phyloP scores from a whole-genome alignment of 2,113 vertebrate genomes.

The Apus apus region DNA sequence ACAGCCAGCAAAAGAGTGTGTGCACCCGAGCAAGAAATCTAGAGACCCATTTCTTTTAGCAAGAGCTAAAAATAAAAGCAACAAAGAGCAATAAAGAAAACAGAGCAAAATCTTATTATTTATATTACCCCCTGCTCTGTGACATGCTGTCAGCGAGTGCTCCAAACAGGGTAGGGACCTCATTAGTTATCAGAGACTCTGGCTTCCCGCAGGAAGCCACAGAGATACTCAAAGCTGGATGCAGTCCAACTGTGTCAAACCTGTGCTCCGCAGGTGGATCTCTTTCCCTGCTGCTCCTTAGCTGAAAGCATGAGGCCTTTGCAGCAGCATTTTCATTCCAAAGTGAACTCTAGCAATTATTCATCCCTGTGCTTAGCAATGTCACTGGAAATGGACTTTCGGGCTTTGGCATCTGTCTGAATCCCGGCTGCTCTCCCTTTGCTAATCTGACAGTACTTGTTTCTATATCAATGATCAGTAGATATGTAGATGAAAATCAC shows the following conservation, averaged over 20 bases:
- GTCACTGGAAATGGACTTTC: not conserved
- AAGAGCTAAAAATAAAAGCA: slow-evolving; percentile 73
- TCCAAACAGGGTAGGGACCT: not conserved
- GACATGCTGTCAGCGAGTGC: slow-evolving; percentile 28
- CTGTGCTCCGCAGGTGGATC: slow-evolving; percentile 43
- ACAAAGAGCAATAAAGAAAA: slow-evolving; percentile 59
- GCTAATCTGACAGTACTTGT: not conserved
- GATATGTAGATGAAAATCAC: not conserved
- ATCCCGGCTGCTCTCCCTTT: not conserved
- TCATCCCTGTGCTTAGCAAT: not conserved
- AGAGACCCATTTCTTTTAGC: slow-evolving; percentile 20
- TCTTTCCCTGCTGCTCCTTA: not conserved
- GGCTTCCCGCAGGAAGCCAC: not conserved
- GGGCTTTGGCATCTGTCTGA: not conserved
- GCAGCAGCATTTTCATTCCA: not conserved
- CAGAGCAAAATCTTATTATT: slow-evolving; percentile 69
- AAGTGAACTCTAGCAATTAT: not conserved
- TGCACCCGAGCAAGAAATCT: slow-evolving; percentile 51
- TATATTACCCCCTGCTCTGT: slow-evolving; percentile 52
- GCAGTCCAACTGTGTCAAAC: slow-evolving; percentile 54
- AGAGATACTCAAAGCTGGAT: not conserved
- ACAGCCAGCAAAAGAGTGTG: not conserved
- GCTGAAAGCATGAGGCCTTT: not conserved
- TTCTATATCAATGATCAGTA: not conserved
- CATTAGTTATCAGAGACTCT: slow-evolving; percentile 31